phyloP scores from a whole-genome alignment of 2,888 invertebrate species.

The Biston stratarius region DNA sequence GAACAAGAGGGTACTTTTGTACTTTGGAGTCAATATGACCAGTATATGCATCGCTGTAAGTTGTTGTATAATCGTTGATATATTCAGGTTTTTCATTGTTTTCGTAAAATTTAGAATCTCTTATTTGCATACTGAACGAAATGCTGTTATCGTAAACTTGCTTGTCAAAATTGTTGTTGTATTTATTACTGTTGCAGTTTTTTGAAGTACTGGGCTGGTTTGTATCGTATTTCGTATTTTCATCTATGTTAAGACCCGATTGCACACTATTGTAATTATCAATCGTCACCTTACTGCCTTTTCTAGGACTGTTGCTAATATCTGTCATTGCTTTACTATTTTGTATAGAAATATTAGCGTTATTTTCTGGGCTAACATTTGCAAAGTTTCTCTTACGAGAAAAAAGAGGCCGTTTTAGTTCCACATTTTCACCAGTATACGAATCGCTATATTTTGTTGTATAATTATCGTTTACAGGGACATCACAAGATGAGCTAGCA shows the following conservation, averaged over 20 bases:
- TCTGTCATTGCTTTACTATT: neutral
- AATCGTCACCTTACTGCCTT: neutral
- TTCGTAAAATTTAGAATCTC: neutral
- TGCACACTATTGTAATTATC: neutral
- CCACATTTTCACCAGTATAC: neutral
- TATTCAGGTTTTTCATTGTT: neutral
- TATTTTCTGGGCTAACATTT: neutral
- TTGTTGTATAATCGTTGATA: neutral
- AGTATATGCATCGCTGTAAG: neutral
- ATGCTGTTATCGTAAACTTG: neutral
- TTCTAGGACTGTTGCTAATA: neutral
- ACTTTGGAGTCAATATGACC: neutral
- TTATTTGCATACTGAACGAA: neutral
- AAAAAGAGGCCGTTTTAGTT: neutral
- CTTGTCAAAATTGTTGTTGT: neutral
- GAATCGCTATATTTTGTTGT: neutral
- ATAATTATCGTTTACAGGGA: neutral
- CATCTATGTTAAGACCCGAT: neutral
- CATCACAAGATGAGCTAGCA: neutral
- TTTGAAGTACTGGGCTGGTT: slow-evolving; percentile 1
- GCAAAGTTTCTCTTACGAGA: neutral
- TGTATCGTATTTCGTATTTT: neutral
- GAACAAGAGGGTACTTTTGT: neutral
- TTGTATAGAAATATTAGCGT: neutral
- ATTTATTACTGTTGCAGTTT: neutral